Evolutionary conservation across 2,797 vertebrate species (phyloP), one percentile per base, ranked within the genome.

Genomic region (Eulemur mongoz): DNA sequence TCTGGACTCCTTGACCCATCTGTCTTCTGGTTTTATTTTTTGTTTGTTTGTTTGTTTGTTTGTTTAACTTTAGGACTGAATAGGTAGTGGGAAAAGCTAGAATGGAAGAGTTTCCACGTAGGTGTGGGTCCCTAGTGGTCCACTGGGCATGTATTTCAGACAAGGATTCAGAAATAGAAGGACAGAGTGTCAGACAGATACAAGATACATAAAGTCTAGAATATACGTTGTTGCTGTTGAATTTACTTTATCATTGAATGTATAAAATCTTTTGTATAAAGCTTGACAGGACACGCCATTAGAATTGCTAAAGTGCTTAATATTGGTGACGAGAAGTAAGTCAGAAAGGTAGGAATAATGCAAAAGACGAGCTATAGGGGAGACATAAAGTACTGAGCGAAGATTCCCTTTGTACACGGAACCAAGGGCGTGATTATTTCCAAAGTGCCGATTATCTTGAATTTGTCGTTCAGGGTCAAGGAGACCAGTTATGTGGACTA

Each of bases 401-500:
- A 70, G n/a, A 38, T 93, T 89, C 63, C 8, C 10, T 89, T 80
- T 54, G 43, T 52, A 69, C 70, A 45, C 32, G 52, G 79, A 93
- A 89, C 35, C 45, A 86, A 72, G 57, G 17, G 4, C 30, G 79
- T 35, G 32, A 82, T 88, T 93, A 89, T 91, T 97, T 86, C 35
- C 54, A 69, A 96, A 87, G 35, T 95, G 65, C 57, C 84, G 75
- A 89, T 90, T 73, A 81, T 72, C 50, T 80, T 87, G 59, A 84
- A 97, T 90, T 91, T 92, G 61, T 38, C 94, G 17, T 50, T 85
- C 7, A 52, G 57, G 48, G 73, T 96, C 61, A 94, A 95, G 17
- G 40, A 88, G 35, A 10, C 32, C 65, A 96, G 52, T 80, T 67
- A 76, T n/a, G 27, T 83, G 22, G 40, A 84, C 40, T 94, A 63